Percentiles rank a stretch among this genome's conserved stretches.
phyloP scores from a whole-genome alignment of 2,888 invertebrate genomes.

The Holacanthella duospinosa region DNA sequence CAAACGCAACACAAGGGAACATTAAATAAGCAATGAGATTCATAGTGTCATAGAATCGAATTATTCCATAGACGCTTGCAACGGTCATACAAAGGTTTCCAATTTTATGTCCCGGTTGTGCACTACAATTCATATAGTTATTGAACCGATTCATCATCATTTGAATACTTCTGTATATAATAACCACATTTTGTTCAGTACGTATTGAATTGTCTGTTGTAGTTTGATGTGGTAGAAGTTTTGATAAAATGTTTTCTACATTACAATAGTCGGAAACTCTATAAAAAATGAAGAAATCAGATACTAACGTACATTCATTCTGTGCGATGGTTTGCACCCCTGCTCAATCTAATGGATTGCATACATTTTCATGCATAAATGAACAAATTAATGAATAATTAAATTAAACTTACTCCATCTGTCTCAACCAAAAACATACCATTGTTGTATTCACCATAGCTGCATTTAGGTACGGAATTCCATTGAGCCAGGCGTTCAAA shows the following conservation, averaged over 20 bases:
- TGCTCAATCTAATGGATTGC: background rate
- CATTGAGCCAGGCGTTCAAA: background rate
- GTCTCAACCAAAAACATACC: background rate
- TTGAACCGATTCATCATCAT: background rate
- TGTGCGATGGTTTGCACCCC: too few species aligned
- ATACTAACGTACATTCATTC: too few species aligned
- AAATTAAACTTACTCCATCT: background rate
- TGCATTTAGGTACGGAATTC: background rate
- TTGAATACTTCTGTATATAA: background rate
- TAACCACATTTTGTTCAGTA: background rate
- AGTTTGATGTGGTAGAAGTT: too few species aligned
- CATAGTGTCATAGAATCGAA: background rate
- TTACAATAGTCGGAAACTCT: too few species aligned
- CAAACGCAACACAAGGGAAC: background rate
- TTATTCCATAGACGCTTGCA: background rate
- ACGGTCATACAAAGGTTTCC: background rate
- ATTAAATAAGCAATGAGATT: background rate
- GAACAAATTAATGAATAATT: background rate
- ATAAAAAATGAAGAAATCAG: too few species aligned
- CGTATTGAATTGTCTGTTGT: background rate
- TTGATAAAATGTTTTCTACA: too few species aligned
- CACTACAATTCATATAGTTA: background rate
- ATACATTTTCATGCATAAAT: background rate
- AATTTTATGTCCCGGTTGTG: background rate
- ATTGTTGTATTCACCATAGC: background rate